Evolutionary conservation across 2,888 invertebrate genomes (phyloP).

Genomic region (Rosalia funebris): DNA sequence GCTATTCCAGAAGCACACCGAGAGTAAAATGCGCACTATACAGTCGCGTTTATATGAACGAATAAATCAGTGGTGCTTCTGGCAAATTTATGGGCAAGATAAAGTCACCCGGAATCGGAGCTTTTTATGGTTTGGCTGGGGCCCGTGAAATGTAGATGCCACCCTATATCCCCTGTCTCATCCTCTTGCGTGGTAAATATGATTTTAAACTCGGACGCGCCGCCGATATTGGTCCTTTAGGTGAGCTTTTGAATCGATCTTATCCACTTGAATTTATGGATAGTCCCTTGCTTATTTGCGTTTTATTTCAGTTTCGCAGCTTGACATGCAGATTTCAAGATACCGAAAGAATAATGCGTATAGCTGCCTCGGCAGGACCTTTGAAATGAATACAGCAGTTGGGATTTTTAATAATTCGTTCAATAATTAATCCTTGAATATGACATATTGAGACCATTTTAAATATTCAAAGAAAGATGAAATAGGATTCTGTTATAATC

Average conservation of each 20-base stretch:
- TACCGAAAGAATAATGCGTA: slow-evolving; percentile 26
- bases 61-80: slow-evolving; percentile 66
- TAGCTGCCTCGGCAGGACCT: neutral
- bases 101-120: slow-evolving; percentile 65
- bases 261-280: slow-evolving; percentile 55
- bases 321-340: slow-evolving; percentile 42
- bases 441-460: too few species aligned
- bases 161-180: slow-evolving; percentile 42
- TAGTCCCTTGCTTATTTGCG: slow-evolving; percentile 51
- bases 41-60: slow-evolving; percentile 63
- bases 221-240: slow-evolving; percentile 59
- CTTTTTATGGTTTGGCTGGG: slow-evolving; percentile 63
- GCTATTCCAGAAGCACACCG: slow-evolving; percentile 10
- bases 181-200: slow-evolving; percentile 57
- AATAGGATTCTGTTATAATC: too few species aligned
- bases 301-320: slow-evolving; percentile 50
- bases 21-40: slow-evolving; percentile 16
- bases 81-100: slow-evolving; percentile 66
- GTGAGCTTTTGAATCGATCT: slow-evolving; percentile 58
- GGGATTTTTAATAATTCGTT: too few species aligned
- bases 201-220: slow-evolving; percentile 62
- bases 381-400: neutral
- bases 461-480: too few species aligned
- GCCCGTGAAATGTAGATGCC: slow-evolving; percentile 64
- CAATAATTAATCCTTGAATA: too few species aligned